A percentile compares a stretch with the other conserved stretches of the same genome.
Evolutionary conservation across 2,113 vertebrate genomes (phyloP).

Genomic region (Anoplopoma fimbria): DNA sequence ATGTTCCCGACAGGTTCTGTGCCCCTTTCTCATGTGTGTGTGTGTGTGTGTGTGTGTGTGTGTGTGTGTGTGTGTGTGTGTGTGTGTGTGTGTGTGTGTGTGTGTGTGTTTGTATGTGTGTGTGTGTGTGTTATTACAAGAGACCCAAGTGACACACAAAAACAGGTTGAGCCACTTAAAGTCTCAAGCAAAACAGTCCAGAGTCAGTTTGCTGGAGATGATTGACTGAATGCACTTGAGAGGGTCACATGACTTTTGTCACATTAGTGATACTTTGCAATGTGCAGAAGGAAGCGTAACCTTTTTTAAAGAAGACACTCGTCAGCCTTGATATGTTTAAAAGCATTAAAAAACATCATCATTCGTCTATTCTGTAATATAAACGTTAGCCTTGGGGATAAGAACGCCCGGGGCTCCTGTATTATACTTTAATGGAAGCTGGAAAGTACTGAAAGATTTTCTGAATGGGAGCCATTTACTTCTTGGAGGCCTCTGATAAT

Average conservation of each 20-base stretch:
- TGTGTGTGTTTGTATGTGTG: background rate
- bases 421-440: conserved; percentile 34
- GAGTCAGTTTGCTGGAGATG: background rate
- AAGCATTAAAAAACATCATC: background rate
- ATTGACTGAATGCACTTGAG: conserved; percentile 14
- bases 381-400: conserved; percentile 29
- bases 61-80: background rate
- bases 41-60: background rate
- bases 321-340: conserved; percentile 24
- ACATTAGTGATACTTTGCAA: background rate
- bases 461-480: conserved; percentile 36
- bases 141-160: conserved; percentile 37
- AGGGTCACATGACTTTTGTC: conserved; percentile 20
- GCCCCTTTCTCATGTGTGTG: background rate
- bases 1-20: background rate
- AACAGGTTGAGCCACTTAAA: conserved; percentile 58
- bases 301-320: background rate
- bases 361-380: conserved; percentile 19
- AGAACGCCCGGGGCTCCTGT: background rate
- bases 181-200: conserved; percentile 26
- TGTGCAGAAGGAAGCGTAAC: background rate
- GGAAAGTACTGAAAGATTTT: background rate
- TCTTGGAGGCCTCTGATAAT: conserved; percentile 16
- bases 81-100: background rate
- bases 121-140: conserved; percentile 15